Evolutionary conservation across 2,888 invertebrate genomes (phyloP).

Genomic region (Lasius platythorax): DNA sequence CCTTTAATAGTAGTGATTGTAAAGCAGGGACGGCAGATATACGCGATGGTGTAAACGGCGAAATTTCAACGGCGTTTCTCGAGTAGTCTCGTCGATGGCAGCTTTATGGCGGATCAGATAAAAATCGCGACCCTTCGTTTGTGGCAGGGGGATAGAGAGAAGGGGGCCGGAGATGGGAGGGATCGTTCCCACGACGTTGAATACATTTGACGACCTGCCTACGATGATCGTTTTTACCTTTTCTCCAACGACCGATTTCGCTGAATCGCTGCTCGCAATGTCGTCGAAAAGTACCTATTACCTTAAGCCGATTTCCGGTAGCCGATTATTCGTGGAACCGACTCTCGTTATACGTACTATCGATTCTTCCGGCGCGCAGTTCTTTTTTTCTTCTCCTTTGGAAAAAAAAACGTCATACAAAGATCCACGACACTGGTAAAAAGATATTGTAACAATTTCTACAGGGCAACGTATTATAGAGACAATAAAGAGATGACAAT

Average conservation of each 20-base stretch:
- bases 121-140: constrained; percentile 67
- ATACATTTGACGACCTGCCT: constrained; percentile 74
- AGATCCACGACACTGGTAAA: constrained; percentile 29
- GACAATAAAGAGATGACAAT: constrained; percentile 24
- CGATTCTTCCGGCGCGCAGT: constrained; percentile 21
- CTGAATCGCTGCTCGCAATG: constrained; percentile 54
- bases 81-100: constrained; percentile 71
- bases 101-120: constrained; percentile 78
- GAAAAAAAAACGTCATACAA: constrained; percentile 17
- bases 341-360: constrained; percentile 43
- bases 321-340: constrained; percentile 54
- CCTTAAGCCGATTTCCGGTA: constrained; percentile 56
- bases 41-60: constrained; percentile 63
- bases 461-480: constrained; percentile 1
- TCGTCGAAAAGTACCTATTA: constrained; percentile 59
- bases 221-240: constrained; percentile 69
- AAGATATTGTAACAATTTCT: constrained; percentile 22
- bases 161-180: constrained; percentile 25
- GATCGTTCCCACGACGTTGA: constrained; percentile 65
- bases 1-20: constrained; percentile 75
- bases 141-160: neutral
- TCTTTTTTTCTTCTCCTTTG: neutral
- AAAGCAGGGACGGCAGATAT: constrained; percentile 54
- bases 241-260: constrained; percentile 63
- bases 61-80: constrained; percentile 63